Base-by-base conservation (phyloP, 2,888 invertebrate species). In the Leucophenga maculata region DNA sequence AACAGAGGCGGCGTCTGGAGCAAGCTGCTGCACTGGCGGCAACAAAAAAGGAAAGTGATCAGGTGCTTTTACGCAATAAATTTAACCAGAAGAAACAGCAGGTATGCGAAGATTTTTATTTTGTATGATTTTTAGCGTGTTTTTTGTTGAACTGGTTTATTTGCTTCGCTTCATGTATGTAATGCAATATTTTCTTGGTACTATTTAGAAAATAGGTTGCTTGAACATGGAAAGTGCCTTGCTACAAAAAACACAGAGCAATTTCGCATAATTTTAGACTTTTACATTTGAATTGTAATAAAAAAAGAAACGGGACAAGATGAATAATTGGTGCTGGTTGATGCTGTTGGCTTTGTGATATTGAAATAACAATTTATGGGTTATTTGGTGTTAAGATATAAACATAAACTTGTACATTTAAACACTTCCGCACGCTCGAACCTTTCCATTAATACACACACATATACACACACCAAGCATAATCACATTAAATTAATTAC, bases 61-160 rank as follows among this genome's bases (percentile, higher is more conserved):
- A 95, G 88, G 93, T 91, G 64, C 91, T 93, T 86, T 91, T 93
- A 84, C 85, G 88, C 71, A 93, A 93, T 79, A 95, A 95, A 90
- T 89, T 95, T 67, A 93, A 93, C 90, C 95, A 95, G 90, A 96
- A 96, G 90, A 95, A 95, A 89, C 95, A 96, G 90, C 96, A 96
- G 94, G 96, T 96, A 39, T 3, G 68, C 69, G 68, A 69, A 60
- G 71, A 74, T 57, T 76, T 75, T 70, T 72, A 75, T 70, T 69
- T 73, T 66, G 59, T 50, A n/a, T 50, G 44, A 67, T 65, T 59
- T 54, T 32, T 22, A 54, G 69, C 64, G 44, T 62, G 70, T 67
- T 68, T 69, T 62, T 59, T 50, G 52, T 50, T 26, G 4, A 44
- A 18, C 52, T 52, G 46, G 26, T 52, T 9, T 62, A 11, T 62